Evolutionary conservation across 2,113 vertebrate species (phyloP).

Genomic region (Bos javanicus): DNA sequence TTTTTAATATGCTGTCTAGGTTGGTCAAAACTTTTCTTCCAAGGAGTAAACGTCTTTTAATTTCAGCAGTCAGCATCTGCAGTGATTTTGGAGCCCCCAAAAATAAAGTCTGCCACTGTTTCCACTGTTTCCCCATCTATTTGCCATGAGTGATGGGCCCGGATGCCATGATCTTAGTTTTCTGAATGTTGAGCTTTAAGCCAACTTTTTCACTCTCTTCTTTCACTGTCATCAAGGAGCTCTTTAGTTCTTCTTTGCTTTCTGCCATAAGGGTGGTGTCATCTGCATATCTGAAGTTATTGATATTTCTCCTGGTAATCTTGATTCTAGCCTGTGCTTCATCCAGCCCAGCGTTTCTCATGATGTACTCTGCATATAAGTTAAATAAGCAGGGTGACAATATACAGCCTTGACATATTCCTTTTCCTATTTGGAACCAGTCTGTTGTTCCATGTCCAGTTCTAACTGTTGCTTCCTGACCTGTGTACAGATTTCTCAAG

Average conservation of each 20-base stretch:
- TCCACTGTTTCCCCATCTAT: background rate
- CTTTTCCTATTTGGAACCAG: background rate
- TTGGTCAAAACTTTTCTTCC: background rate
- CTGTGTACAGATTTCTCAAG: background rate
- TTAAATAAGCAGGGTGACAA: background rate
- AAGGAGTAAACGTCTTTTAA: background rate
- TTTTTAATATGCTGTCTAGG: background rate
- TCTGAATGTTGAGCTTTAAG: background rate
- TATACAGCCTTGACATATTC: background rate
- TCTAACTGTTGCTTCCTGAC: background rate
- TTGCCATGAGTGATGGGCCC: background rate
- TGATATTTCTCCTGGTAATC: background rate
- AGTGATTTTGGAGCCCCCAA: fast-evolving
- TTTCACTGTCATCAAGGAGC: background rate
- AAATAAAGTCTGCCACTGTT: background rate
- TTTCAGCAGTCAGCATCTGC: background rate
- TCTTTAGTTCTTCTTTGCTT: background rate
- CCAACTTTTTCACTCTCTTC: background rate
- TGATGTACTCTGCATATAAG: background rate
- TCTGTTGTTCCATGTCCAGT: background rate
- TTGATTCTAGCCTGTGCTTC: background rate
- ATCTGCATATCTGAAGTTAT: background rate
- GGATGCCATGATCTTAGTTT: background rate
- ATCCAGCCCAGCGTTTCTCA: background rate
- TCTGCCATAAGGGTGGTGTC: background rate